Evolutionary conservation across 2,113 vertebrate genomes (phyloP), one percentile per base, ranked within the genome.

Genomic region (Nannospalax galili): DNA sequence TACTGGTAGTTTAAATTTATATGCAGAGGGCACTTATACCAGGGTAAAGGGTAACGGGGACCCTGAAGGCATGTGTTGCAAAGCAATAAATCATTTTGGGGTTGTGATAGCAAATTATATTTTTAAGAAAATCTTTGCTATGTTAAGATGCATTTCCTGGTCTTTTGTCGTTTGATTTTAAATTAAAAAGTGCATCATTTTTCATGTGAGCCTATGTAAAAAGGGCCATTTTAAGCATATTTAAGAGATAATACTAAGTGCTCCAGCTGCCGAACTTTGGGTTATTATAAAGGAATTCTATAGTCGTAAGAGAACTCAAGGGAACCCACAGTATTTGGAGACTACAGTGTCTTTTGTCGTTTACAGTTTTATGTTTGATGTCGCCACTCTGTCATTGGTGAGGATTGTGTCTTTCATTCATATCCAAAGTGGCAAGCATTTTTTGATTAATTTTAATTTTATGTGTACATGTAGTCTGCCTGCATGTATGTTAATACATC

Each of bases 1-100:
- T 92, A 95, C 91, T 96, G 82, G 95, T 97, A 96, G 94, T 97
- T 98, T 79, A 87, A 95, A 97, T 98, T 98, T 98, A 97, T 96
- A 88, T 95, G 97, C 92, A 48, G 95, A 98, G 97, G 97, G 88
- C 92, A 95, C 85, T 96, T 95, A 93, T 94, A 78, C 84, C 96
- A 93, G 97, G 98, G 95, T 78, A 96, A 97, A 97, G 95, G 97
- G 93, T 97, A 97, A 90, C 96, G 93, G 93, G 86, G 95, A 75
- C 95, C 97, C 97, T 7, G 22, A 56, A 97, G 97, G 95, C 94
- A 62, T 88, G 93, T 84, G 81, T 85, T 98, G 79, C 90, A 97
- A 95, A 97, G 92, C 87, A 73, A 0, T 97, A 93, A 97, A 92
- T 98, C 96, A 98, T 97, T 97, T 96, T 89, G 73, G 89, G 93